These are phyloP conservation scores for Arothron firmamentum DNA, from an alignment of 2,113 vertebrate species.

Conservation along the genomic window DNA sequence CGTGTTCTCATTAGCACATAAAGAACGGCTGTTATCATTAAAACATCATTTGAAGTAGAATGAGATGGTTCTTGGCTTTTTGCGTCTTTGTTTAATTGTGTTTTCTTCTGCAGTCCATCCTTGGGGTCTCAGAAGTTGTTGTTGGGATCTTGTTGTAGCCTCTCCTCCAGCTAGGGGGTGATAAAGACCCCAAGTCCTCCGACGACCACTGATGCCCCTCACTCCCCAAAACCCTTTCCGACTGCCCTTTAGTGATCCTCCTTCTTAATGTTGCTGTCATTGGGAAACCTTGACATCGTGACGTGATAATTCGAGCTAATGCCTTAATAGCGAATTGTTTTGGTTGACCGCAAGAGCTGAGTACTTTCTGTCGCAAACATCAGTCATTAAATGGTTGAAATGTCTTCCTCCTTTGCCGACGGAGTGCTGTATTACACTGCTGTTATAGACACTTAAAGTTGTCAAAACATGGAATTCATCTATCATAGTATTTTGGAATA, in stretches of 20 bases:
- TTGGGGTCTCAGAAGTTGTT: too few relatives aligned
- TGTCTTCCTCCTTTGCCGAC: neutral
- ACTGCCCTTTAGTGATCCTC: too few relatives aligned
- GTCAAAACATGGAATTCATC: constrained; percentile 7
- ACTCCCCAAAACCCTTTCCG: too few relatives aligned
- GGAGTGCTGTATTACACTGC: neutral
- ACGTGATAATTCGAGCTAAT: constrained; percentile 32
- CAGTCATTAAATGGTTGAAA: constrained; percentile 7
- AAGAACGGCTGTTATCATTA: constrained; percentile 9
- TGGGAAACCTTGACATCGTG: neutral
- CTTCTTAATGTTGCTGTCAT: too few relatives aligned
- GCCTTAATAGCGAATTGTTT: constrained; percentile 32
- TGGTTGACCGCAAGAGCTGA: constrained; percentile 16
- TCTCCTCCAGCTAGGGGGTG: too few relatives aligned
- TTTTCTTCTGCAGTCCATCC: too few relatives aligned
- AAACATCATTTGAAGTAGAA: neutral
- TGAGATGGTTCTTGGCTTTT: neutral
- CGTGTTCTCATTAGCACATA: constrained; percentile 33
- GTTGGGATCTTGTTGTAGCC: too few relatives aligned
- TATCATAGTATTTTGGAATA: too few relatives aligned
- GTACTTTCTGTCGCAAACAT: constrained; percentile 23
- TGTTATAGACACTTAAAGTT: neutral
- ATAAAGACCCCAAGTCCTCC: too few relatives aligned
- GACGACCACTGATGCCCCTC: too few relatives aligned
- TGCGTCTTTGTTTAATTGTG: neutral